These are phyloP conservation scores for Glaucomys volans DNA, from an alignment of 2,113 vertebrate genomes.

Conservation along the genomic window DNA sequence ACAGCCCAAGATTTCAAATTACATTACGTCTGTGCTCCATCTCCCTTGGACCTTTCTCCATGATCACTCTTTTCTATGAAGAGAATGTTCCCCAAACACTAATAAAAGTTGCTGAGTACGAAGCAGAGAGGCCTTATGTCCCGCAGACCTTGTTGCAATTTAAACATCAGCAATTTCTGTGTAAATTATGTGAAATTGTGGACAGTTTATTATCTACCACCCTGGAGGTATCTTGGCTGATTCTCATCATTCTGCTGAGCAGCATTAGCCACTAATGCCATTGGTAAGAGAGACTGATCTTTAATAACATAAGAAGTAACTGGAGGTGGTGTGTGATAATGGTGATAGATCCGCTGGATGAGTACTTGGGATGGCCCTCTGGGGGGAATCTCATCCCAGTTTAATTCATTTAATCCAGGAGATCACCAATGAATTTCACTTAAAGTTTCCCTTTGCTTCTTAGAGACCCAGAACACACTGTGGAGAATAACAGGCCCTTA, in stretches of 20 bases:
- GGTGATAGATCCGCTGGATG: not conserved
- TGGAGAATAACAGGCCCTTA: not conserved
- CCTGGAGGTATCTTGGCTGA: not conserved
- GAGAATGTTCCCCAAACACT: not conserved
- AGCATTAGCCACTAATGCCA: not conserved
- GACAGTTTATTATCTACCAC: not conserved
- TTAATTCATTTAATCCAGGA: not conserved
- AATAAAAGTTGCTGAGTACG: not conserved
- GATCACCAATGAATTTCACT: not conserved
- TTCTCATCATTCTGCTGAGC: not conserved
- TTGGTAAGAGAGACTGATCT: not conserved
- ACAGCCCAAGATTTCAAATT: not conserved
- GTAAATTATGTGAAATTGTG: slow-evolving; percentile 15
- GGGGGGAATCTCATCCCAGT: not conserved
- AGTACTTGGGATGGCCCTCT: not conserved
- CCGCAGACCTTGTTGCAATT: not conserved
- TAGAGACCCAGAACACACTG: not conserved
- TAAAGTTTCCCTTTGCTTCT: not conserved
- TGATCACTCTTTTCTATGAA: not conserved
- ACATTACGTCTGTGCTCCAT: not conserved
- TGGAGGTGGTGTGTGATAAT: not conserved
- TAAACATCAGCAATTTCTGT: not conserved
- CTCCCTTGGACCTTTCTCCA: not conserved
- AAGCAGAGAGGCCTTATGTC: not conserved
- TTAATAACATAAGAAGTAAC: slow-evolving; percentile 11